phyloP scores from a whole-genome alignment of 2,888 invertebrate species.

The Hyles lineata region DNA sequence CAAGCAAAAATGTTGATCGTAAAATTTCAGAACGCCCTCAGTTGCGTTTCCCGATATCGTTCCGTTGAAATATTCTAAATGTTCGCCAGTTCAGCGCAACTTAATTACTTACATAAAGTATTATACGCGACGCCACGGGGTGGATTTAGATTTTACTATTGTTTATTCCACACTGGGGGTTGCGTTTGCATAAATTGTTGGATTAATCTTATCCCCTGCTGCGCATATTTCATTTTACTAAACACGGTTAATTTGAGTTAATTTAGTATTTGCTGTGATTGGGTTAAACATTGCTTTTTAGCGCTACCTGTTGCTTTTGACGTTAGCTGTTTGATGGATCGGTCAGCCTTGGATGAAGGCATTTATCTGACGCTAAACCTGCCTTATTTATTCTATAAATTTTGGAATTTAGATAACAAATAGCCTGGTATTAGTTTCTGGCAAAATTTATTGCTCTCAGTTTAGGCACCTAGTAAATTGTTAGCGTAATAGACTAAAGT shows the following conservation, averaged over 20 bases:
- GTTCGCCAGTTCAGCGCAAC: background rate
- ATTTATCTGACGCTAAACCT: no score
- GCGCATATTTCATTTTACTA: background rate
- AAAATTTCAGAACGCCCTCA: conserved; percentile 10
- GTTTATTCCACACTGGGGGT: conserved; percentile 8
- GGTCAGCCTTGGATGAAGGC: no score
- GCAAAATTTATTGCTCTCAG: no score
- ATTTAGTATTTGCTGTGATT: background rate
- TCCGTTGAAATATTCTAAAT: conserved; percentile 18
- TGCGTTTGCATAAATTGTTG: background rate
- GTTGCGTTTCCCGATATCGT: background rate
- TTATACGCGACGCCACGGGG: background rate
- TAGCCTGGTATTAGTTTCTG: no score
- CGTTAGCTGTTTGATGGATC: no score
- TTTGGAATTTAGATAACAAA: no score
- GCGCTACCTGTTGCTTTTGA: no score
- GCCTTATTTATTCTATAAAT: no score
- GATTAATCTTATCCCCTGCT: background rate
- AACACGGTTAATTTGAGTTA: background rate
- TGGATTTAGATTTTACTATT: conserved; percentile 6
- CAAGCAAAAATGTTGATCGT: conserved; percentile 15
- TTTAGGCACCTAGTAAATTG: no score
- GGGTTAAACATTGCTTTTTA: background rate
- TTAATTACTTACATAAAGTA: conserved; percentile 23
- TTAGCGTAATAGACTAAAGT: no score